Base-by-base conservation (phyloP, 2,797 vertebrate genomes). In the Brachymystax lenok region DNA sequence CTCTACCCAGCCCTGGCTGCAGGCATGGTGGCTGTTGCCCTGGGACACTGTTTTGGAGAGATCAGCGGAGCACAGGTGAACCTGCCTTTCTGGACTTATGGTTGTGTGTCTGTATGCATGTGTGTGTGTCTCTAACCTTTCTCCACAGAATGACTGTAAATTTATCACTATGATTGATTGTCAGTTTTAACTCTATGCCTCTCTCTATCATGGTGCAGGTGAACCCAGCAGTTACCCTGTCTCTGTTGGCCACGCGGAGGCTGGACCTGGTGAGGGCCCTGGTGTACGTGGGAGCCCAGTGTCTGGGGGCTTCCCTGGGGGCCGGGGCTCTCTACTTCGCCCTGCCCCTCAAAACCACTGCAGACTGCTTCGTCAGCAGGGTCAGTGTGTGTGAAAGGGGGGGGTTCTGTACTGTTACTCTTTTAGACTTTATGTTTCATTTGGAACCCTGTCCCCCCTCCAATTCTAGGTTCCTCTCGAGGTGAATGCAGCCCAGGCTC, bases 221-320 rank as follows among this genome's bases (percentile, higher is more conserved):
- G 82, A 97, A 96, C 89, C 96, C 95, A 0, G 94, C 95, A 0
- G 83, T 97, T 75, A 96, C 95, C 24, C 82, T 96, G 87, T 92
- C 94, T 3, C 87, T 96, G 74, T 80, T 96, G 85, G 95, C 93
- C 82, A 94, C 95, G 17, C 93, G 93, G 79, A 93, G 87, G 76
- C 82, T 96, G 77, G 93, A 96, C 0, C 78, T 86, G 10, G 88
- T 96, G 74, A 90, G 86, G 3, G 93, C 90, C 0, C 27, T 91
- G 0, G 74, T 87, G 66, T 94, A 89, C 35, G 69, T 96, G 4
- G 67, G 92, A 71, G 95, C 94, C 3, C 96, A 97, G 86, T 96
- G 95, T 85, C n/a, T 93, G 73, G 96, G 95, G 27, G 94, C 95
- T 46, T 86, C 82, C 40, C 80, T 96, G 77, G 94, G 92, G 56